phyloP scores from a whole-genome alignment of 1,140 invertebrate genomes.

The Dicyema japonicum region DNA sequence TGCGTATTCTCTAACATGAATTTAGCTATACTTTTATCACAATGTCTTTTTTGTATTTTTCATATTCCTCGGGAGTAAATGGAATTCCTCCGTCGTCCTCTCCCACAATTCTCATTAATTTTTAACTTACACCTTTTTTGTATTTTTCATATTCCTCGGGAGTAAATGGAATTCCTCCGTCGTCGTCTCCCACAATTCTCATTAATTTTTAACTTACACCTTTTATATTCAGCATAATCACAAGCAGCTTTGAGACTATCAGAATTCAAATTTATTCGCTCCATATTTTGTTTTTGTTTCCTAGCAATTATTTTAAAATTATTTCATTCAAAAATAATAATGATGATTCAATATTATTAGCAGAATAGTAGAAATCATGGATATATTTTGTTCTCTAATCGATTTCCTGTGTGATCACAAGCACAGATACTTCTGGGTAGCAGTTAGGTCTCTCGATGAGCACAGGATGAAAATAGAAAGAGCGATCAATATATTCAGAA shows the following conservation, averaged over 20 bases:
- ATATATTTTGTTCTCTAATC: too few relatives aligned
- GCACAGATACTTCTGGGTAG: too few relatives aligned
- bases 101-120: conserved; percentile 14
- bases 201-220: too few relatives aligned
- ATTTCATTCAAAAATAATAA: too few relatives aligned
- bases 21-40: conserved; percentile 9
- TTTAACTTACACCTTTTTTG: conserved; percentile 11
- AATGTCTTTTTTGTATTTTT: conserved; percentile 17
- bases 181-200: conserved; percentile 21
- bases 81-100: conserved; percentile 16
- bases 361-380: too few relatives aligned
- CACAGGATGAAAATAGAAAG: too few relatives aligned
- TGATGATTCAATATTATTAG: too few relatives aligned
- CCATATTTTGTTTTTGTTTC: too few relatives aligned
- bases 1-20: conserved; percentile 12
- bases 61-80: conserved; percentile 16
- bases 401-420: too few relatives aligned
- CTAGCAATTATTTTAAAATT: too few relatives aligned
- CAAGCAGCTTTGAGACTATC: not conserved
- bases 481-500: too few relatives aligned
- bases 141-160: conserved; percentile 20
- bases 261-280: not conserved
- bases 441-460: too few relatives aligned
- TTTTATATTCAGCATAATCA: not conserved
- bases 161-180: conserved; percentile 15